phyloP scores from a whole-genome alignment of 2,113 vertebrate species.

The Nesoenas mayeri region DNA sequence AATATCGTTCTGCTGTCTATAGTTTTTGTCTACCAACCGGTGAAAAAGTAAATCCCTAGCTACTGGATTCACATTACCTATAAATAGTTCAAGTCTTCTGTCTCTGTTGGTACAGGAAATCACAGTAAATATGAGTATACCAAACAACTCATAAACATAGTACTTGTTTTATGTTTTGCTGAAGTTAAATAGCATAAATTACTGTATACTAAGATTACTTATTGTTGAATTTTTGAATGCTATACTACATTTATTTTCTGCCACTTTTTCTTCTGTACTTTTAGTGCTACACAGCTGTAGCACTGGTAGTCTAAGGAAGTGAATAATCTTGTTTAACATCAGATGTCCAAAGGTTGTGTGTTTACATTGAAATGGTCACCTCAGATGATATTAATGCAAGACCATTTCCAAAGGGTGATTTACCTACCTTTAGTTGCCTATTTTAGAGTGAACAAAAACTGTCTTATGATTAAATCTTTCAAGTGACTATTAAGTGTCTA shows the following conservation, averaged over 20 bases:
- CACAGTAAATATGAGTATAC: neutral
- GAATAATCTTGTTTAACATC: neutral
- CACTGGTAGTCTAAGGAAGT: neutral
- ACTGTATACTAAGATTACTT: neutral
- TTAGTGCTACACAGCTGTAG: neutral
- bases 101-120: neutral
- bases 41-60: neutral
- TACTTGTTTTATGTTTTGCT: neutral
- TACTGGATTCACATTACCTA: neutral
- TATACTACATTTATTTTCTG: neutral
- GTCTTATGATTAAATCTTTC: neutral
- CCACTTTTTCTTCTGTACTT: neutral
- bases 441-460: neutral
- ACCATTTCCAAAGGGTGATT: neutral
- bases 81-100: neutral
- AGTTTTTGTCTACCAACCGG: neutral
- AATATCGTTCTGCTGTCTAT: neutral
- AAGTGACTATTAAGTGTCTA: neutral
- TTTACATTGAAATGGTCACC: neutral
- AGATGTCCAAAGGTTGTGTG: neutral
- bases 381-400: neutral
- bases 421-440: neutral
- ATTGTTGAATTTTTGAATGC: neutral
- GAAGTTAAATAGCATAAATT: neutral
- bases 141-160: neutral